Evolutionary conservation across 2,113 vertebrate species (phyloP).

Genomic region (Megalops atlanticus): DNA sequence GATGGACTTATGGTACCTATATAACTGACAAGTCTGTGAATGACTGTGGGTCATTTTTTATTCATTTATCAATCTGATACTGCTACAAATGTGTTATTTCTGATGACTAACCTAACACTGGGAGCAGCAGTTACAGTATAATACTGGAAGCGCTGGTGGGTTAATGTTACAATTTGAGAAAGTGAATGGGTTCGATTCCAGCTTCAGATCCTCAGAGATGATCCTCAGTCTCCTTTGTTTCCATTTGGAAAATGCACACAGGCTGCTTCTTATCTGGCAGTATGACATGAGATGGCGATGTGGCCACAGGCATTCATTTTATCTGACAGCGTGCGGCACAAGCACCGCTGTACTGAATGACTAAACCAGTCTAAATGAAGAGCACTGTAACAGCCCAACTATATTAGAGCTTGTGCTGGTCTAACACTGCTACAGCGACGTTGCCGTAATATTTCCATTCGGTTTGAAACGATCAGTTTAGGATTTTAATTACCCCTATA

Average conservation of each 20-base stretch:
- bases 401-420: neutral
- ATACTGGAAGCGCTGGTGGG: neutral
- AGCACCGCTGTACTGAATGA: neutral
- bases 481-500: constrained; percentile 86
- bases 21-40: neutral
- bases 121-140: neutral
- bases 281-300: neutral
- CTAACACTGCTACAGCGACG: neutral
- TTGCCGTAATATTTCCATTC: constrained; percentile 36
- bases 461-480: constrained; percentile 84
- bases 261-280: neutral
- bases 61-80: neutral
- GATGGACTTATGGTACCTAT: neutral
- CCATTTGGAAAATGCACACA: neutral
- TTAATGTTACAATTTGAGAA: neutral
- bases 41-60: neutral
- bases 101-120: neutral
- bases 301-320: neutral
- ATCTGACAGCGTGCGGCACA: neutral
- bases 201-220: neutral
- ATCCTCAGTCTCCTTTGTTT: neutral
- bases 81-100: no score
- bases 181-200: neutral
- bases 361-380: neutral
- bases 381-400: neutral